phyloP scores from a whole-genome alignment of 2,888 invertebrate genomes.

The Tenthredo distinguenda region DNA sequence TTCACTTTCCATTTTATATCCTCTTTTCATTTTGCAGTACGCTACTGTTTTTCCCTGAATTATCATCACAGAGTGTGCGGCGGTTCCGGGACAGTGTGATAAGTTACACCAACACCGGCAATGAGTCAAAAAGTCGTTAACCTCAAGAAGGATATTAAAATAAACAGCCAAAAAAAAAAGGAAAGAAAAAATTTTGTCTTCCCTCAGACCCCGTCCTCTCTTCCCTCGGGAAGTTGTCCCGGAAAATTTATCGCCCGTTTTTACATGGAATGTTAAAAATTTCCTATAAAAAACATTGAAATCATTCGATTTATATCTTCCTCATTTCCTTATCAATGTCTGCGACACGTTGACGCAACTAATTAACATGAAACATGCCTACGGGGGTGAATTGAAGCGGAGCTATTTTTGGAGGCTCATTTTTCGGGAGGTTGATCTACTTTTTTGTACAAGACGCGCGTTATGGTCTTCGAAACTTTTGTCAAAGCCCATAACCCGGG shows the following conservation, averaged over 20 bases:
- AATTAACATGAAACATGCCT: neutral
- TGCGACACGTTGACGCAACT: neutral
- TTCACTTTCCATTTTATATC: neutral
- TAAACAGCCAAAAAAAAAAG: neutral
- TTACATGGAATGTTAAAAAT: neutral
- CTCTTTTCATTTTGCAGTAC: neutral
- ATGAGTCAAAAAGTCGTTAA: conserved; percentile 3
- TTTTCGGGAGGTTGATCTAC: neutral
- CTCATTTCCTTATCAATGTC: neutral
- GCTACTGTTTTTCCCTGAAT: too few relatives aligned
- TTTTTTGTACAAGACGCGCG: conserved; percentile 2
- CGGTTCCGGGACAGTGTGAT: neutral
- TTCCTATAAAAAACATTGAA: neutral
- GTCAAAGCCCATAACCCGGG: neutral
- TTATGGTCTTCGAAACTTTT: conserved; percentile 1
- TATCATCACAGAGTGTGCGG: too few relatives aligned
- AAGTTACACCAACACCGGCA: neutral
- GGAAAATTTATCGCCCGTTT: neutral
- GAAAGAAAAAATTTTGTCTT: neutral
- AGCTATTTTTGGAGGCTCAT: neutral
- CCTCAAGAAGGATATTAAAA: neutral
- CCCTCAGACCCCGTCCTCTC: neutral
- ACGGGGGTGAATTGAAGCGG: neutral
- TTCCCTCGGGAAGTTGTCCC: neutral
- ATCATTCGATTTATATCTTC: neutral